A percentile compares a stretch with the other conserved stretches of the same genome.
Evolutionary conservation across 2,797 vertebrate species (phyloP).

Genomic region (Jordanella pulchra): DNA sequence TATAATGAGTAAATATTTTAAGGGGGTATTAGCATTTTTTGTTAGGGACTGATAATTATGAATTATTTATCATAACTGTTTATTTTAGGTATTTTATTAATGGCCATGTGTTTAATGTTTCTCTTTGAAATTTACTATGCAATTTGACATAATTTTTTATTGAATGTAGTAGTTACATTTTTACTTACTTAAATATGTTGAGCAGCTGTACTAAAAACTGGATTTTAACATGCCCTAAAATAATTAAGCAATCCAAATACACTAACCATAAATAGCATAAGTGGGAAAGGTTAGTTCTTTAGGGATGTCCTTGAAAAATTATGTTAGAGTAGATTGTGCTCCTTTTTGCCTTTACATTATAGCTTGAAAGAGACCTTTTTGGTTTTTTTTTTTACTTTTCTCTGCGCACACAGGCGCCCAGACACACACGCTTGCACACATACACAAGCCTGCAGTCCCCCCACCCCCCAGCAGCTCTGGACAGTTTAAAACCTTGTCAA

Average conservation of each 20-base stretch:
- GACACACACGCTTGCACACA: slow-evolving; percentile 1
- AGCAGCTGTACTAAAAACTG: neutral
- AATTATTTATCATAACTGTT: neutral
- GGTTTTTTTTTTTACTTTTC: no score
- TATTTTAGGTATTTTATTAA: neutral
- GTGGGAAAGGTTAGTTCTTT: neutral
- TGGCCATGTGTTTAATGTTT: neutral
- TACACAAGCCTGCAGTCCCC: neutral
- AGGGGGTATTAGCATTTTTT: neutral
- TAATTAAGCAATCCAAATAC: neutral
- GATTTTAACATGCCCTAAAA: neutral
- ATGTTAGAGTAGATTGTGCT: neutral
- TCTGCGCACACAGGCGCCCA: neutral
- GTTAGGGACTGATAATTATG: neutral
- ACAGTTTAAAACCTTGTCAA: slow-evolving; percentile 42
- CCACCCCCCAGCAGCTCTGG: slow-evolving; percentile 31
- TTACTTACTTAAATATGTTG: neutral
- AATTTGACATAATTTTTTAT: neutral
- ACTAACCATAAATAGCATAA: neutral
- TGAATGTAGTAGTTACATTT: neutral
- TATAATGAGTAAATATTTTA: neutral
- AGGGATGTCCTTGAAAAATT: neutral
- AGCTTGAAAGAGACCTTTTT: neutral
- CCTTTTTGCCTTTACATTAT: neutral
- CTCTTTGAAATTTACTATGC: neutral